phyloP scores from a whole-genome alignment of 2,888 invertebrate species.

The Cotesia congregata region DNA sequence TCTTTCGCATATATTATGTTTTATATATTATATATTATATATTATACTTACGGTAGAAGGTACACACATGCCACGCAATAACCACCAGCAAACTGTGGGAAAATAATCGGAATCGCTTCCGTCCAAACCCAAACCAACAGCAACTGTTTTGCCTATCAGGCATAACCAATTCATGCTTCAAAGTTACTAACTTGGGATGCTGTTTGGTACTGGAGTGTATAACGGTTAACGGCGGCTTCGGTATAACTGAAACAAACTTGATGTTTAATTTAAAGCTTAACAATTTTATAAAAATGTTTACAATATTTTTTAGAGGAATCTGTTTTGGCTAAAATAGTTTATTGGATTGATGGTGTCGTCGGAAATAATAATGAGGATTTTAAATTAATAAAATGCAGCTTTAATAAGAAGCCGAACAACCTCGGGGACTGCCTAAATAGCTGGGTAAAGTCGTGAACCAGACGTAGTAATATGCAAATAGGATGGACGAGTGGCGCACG shows the following conservation, averaged over 20 bases:
- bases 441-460: slow-evolving; percentile 53
- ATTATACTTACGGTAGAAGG: background rate
- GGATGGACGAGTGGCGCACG: slow-evolving; percentile 55
- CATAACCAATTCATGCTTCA: slow-evolving; percentile 1
- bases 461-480: slow-evolving; percentile 67
- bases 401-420: slow-evolving; percentile 47
- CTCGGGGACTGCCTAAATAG: slow-evolving; percentile 56
- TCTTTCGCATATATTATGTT: slow-evolving; percentile 7
- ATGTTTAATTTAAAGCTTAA: too few relatives aligned
- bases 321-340: background rate
- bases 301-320: background rate
- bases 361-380: slow-evolving; percentile 41
- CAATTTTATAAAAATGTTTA: background rate
- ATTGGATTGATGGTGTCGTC: slow-evolving; percentile 26
- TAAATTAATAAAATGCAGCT: slow-evolving; percentile 67
- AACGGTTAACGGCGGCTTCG: too few relatives aligned
- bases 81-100: slow-evolving; percentile 66
- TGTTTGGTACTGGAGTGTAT: too few relatives aligned
- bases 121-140: slow-evolving; percentile 48
- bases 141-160: slow-evolving; percentile 63
- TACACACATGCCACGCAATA: slow-evolving; percentile 29
- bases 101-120: slow-evolving; percentile 43
- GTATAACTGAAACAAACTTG: too few relatives aligned
- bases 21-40: too few relatives aligned
- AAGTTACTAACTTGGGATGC: too few relatives aligned